Conservation (phyloP, 2,888 invertebrate species). For the Erannis defoliaria region DNA sequence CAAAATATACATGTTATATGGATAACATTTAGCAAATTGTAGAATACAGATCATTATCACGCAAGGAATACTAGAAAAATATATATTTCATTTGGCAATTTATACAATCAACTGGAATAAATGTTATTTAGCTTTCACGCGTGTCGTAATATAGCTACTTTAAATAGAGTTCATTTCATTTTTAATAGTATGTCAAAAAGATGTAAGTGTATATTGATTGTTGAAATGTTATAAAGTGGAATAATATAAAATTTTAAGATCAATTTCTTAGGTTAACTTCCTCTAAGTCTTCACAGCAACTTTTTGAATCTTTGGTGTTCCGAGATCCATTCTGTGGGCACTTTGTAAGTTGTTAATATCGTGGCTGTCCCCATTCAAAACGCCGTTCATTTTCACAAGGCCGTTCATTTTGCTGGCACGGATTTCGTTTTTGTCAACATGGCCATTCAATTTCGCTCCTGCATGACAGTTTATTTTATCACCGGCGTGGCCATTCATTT, state of each 20-base stretch:
- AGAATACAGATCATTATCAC: conserved; percentile 54
- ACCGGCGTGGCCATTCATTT: conserved; percentile 52
- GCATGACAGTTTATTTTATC: conserved; percentile 55
- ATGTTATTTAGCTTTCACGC: conserved; percentile 41
- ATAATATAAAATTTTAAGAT: conserved; percentile 71
- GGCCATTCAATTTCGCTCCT: conserved; percentile 42
- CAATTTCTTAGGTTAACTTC: conserved; percentile 56
- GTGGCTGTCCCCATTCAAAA: conserved; percentile 51
- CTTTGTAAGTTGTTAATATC: conserved; percentile 61
- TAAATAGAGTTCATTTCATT: conserved; percentile 40
- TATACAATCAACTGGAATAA: conserved; percentile 60
- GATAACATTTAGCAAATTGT: conserved; percentile 49
- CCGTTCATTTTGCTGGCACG: conserved; percentile 55
- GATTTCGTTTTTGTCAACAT: conserved; percentile 48
- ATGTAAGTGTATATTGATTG: conserved; percentile 49
- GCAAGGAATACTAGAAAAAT: conserved; percentile 81
- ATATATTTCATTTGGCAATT: conserved; percentile 82
- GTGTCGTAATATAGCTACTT: conserved; percentile 36
- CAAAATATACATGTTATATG: conserved; percentile 37
- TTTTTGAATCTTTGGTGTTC: conserved; percentile 82
- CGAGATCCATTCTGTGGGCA: conserved; percentile 70
- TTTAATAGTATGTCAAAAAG: conserved; percentile 44
- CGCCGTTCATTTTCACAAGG: conserved; percentile 50
- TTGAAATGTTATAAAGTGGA: conserved; percentile 65
- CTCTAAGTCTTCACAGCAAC: conserved; percentile 78